phyloP scores from a whole-genome alignment of 2,797 vertebrate species.

The Sciurus carolinensis region DNA sequence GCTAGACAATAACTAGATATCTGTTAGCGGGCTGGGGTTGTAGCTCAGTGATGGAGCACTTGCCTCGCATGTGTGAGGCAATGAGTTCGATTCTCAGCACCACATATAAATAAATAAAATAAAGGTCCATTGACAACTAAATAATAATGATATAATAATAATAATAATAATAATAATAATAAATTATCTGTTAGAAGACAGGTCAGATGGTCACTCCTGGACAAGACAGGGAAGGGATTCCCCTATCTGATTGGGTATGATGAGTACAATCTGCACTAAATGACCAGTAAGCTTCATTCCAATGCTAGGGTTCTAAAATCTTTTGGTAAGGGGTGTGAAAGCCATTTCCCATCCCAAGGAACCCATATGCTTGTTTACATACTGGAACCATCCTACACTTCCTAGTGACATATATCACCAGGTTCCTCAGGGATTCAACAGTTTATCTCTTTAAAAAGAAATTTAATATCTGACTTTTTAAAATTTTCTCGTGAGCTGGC shows the following conservation, averaged over 20 bases:
- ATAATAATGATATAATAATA: too few relatives aligned
- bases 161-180: too few relatives aligned
- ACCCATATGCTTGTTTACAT: background rate
- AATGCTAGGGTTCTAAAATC: background rate
- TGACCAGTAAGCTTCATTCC: background rate
- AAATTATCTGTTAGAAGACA: background rate
- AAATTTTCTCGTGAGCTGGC: background rate
- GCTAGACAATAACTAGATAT: background rate
- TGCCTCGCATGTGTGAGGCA: too few relatives aligned
- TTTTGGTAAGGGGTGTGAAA: background rate
- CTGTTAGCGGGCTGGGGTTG: background rate
- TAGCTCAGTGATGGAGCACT: too few relatives aligned
- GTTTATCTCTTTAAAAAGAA: slow-evolving; percentile 58
- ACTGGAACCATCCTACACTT: background rate
- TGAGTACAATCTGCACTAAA: background rate
- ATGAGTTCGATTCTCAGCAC: too few relatives aligned
- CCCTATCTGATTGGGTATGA: background rate
- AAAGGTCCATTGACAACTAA: too few relatives aligned
- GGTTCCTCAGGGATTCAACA: background rate
- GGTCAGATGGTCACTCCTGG: background rate
- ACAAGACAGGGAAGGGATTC: background rate
- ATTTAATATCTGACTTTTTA: background rate
- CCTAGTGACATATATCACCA: background rate
- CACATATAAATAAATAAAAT: too few relatives aligned
- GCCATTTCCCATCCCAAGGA: background rate